These are phyloP conservation scores for Ornithoptera alexandrae DNA, from an alignment of 2,888 invertebrate species.

Conservation along the genomic window DNA sequence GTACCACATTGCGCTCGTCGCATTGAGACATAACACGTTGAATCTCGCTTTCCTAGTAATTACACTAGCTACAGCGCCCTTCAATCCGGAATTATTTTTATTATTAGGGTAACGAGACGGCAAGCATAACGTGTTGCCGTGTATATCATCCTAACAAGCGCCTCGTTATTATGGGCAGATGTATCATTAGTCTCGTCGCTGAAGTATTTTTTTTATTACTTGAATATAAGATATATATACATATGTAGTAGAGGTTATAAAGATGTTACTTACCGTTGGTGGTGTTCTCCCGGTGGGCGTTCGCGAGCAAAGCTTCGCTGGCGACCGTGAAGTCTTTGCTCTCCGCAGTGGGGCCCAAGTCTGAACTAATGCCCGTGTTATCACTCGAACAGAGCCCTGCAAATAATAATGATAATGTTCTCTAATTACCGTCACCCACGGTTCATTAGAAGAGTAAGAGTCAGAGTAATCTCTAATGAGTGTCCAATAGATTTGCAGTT, in stretches of 20 bases:
- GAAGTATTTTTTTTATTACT: no score
- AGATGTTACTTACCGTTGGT: constrained; percentile 48
- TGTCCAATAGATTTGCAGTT: background rate
- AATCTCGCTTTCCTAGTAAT: no score
- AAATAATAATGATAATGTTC: background rate
- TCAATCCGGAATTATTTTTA: no score
- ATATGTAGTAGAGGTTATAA: background rate
- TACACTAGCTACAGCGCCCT: no score
- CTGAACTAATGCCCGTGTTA: constrained; percentile 81
- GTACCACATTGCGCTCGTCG: no score
- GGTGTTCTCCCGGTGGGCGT: constrained; percentile 51
- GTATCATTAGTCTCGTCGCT: no score
- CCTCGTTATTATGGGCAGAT: no score
- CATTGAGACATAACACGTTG: no score
- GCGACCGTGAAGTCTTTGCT: constrained; percentile 64
- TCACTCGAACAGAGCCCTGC: constrained; percentile 77
- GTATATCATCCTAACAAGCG: no score
- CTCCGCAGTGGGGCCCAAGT: constrained; percentile 45
- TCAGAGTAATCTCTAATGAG: background rate
- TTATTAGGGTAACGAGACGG: no score
- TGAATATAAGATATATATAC: no score
- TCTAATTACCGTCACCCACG: background rate
- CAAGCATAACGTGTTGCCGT: no score
- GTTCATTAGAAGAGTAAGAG: background rate
- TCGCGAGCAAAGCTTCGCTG: constrained; percentile 64